phyloP scores from a whole-genome alignment of 2,888 invertebrate genomes.

The Phragmatobia fuliginosa region DNA sequence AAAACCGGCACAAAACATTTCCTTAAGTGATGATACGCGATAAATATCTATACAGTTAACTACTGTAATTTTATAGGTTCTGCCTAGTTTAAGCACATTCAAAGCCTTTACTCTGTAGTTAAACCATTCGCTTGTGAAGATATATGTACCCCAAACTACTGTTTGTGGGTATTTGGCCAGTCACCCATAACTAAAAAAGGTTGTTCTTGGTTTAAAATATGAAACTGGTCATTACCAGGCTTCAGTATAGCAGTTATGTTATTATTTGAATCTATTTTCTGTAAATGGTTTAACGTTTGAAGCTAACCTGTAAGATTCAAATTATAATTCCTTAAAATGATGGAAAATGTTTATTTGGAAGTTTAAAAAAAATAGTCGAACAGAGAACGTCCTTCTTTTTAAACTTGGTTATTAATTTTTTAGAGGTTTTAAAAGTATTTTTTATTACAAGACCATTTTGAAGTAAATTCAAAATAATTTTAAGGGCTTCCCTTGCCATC shows the following conservation, averaged over 20 bases:
- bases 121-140: slow-evolving; percentile 60
- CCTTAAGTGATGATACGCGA: slow-evolving; percentile 38
- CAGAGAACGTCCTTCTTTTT: too few species aligned
- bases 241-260: slow-evolving; percentile 57
- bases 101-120: slow-evolving; percentile 50
- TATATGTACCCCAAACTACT: slow-evolving; percentile 46
- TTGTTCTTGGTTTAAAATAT: slow-evolving; percentile 53
- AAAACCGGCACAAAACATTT: slow-evolving; percentile 41
- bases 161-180: slow-evolving; percentile 53
- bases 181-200: slow-evolving; percentile 58
- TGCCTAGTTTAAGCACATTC: slow-evolving; percentile 41
- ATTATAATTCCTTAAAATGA: slow-evolving; percentile 24
- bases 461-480: not conserved
- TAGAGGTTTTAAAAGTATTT: not conserved
- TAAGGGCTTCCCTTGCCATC: not conserved
- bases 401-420: too few species aligned
- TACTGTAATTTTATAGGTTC: slow-evolving; percentile 49
- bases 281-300: slow-evolving; percentile 21
- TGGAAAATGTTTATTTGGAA: slow-evolving; percentile 9
- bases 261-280: slow-evolving; percentile 52
- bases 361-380: too few species aligned
- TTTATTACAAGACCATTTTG: not conserved
- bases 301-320: slow-evolving; percentile 16
- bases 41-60: slow-evolving; percentile 43
- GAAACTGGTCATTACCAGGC: slow-evolving; percentile 53